Conservation (phyloP, 1,140 invertebrate species). For the Drosophila seguyi region DNA sequence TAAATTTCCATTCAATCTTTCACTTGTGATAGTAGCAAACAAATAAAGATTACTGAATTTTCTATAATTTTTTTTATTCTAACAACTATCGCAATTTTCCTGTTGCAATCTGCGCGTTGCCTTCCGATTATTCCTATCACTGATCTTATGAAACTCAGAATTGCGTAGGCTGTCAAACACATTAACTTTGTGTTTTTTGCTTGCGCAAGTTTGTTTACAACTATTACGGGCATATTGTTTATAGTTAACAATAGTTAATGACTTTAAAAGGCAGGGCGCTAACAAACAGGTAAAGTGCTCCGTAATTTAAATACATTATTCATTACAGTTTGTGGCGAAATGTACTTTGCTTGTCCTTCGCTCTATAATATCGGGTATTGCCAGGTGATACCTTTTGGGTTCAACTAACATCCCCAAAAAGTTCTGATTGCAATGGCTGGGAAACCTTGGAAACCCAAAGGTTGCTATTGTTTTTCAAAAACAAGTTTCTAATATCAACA, state of each 20-base stretch:
- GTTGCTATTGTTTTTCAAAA: conserved; percentile 44
- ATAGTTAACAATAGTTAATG: conserved; percentile 7
- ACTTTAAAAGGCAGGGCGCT: background rate
- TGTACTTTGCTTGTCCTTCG: conserved; percentile 14
- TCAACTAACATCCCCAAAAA: conserved; percentile 20
- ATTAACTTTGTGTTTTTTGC: conserved; percentile 3
- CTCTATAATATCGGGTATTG: background rate
- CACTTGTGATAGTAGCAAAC: background rate
- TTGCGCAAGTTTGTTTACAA: conserved; percentile 30
- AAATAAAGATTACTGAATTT: conserved; percentile 50
- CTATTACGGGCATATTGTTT: background rate
- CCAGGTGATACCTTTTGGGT: conserved; percentile 2
- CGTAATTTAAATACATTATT: conserved; percentile 18
- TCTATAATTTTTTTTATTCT: conserved; percentile 3
- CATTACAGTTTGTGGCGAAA: conserved; percentile 18
- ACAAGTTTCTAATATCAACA: conserved; percentile 35
- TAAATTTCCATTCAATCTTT: no score
- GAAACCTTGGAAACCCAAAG: conserved; percentile 51
- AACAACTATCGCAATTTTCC: conserved; percentile 11
- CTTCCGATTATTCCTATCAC: conserved; percentile 4
- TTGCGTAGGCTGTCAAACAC: conserved; percentile 14
- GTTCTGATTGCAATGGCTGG: background rate
- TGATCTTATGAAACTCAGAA: conserved; percentile 12
- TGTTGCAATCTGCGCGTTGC: conserved; percentile 2
- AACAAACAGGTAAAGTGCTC: conserved; percentile 23